phyloP scores from a whole-genome alignment of 1,140 invertebrate genomes.

The Palaemon carinicauda region DNA sequence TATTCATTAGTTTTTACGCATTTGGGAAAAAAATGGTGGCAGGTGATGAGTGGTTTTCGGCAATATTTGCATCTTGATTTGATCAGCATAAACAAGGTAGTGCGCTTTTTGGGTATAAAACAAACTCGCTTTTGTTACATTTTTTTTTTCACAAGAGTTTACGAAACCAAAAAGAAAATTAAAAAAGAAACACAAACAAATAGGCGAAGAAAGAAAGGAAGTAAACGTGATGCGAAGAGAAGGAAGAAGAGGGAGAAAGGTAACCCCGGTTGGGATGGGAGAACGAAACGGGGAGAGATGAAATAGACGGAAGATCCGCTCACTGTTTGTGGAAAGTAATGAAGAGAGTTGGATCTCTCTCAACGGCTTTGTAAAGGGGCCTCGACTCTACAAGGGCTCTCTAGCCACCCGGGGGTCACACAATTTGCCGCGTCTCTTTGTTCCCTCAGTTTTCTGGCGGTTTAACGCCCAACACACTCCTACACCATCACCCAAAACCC shows the following conservation, averaged over 20 bases:
- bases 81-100: neutral
- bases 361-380: conserved; percentile 21
- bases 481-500: no score
- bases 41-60: neutral
- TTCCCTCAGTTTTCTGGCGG: neutral
- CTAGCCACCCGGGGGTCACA: neutral
- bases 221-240: neutral
- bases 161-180: no score
- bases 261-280: neutral
- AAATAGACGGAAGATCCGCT: neutral
- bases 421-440: neutral
- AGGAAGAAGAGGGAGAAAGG: neutral
- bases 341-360: conserved; percentile 30
- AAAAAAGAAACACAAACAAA: no score
- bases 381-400: neutral
- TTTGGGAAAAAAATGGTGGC: neutral
- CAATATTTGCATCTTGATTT: neutral
- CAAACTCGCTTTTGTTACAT: no score
- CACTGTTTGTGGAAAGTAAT: conserved; percentile 29
- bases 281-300: neutral
- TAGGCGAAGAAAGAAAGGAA: no score
- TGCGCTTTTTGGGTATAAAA: neutral
- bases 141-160: no score
- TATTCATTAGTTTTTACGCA: neutral
- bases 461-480: neutral